Percentiles rank a stretch among this genome's conserved stretches.
phyloP scores from a whole-genome alignment of 2,113 vertebrate genomes.

The Hippocampus abdominalis region DNA sequence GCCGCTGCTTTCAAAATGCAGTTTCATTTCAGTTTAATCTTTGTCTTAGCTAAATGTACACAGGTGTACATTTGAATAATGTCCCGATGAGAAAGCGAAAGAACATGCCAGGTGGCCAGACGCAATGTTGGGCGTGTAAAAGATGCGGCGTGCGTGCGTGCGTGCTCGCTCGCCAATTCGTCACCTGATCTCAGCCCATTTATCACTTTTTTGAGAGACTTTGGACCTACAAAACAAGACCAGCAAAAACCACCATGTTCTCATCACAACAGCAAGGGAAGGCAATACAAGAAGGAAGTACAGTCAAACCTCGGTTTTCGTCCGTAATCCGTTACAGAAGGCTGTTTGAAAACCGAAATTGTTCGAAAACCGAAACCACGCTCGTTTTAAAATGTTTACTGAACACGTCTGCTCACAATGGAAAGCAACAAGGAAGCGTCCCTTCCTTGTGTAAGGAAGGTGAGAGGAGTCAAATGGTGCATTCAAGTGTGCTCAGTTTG shows the following conservation, averaged over 20 bases:
- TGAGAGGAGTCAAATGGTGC: too few species aligned
- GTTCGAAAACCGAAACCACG: too few species aligned
- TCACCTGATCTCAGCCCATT: not conserved
- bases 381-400: too few species aligned
- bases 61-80: too few species aligned
- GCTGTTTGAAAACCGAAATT: too few species aligned
- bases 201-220: constrained; percentile 4
- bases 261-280: not conserved
- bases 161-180: too few species aligned
- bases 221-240: not conserved
- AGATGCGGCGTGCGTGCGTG: not conserved
- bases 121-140: not conserved
- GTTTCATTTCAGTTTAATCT: not conserved
- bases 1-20: not conserved
- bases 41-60: not conserved
- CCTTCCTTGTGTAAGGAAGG: too few species aligned
- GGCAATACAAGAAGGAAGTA: not conserved
- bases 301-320: too few species aligned
- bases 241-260: not conserved
- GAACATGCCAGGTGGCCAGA: not conserved
- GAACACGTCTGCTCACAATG: too few species aligned
- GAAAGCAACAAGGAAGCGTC: too few species aligned
- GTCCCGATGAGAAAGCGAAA: not conserved
- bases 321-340: too few species aligned
- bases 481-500: too few species aligned